These are phyloP conservation scores for Platichthys stellatus DNA, from an alignment of 2,113 vertebrate genomes.

Conservation along the genomic window DNA sequence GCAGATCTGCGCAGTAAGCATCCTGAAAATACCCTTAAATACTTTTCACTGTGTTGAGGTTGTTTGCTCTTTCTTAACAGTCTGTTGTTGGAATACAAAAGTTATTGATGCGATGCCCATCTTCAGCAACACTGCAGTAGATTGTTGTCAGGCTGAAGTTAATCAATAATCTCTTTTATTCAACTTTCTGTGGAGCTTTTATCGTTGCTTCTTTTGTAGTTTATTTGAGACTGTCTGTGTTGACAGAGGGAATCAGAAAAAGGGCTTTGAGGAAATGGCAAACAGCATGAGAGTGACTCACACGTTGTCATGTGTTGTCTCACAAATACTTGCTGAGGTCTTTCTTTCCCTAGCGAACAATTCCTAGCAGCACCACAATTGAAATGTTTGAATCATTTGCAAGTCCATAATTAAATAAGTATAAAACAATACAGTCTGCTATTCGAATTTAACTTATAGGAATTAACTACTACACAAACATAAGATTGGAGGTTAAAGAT, in stretches of 20 bases:
- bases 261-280: conserved; percentile 54
- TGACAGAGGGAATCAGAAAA: conserved; percentile 1
- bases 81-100: not conserved
- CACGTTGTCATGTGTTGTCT: conserved; percentile 61
- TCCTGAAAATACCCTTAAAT: conserved; percentile 65
- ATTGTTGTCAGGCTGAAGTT: too few relatives aligned
- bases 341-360: conserved; percentile 45
- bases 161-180: not conserved
- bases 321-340: conserved; percentile 58
- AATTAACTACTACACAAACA: not conserved
- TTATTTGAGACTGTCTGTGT: not conserved
- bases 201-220: not conserved
- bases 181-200: not conserved
- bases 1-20: conserved; percentile 70
- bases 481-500: not conserved
- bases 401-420: not conserved
- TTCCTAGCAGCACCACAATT: conserved; percentile 1
- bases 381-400: not conserved
- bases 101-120: not conserved
- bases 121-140: too few relatives aligned
- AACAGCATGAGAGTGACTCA: conserved; percentile 74
- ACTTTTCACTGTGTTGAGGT: too few relatives aligned
- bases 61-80: too few relatives aligned
- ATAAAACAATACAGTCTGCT: not conserved
- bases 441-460: accelerated